Base-by-base conservation (phyloP, 2,113 vertebrate species). In the Pungitius pungitius region DNA sequence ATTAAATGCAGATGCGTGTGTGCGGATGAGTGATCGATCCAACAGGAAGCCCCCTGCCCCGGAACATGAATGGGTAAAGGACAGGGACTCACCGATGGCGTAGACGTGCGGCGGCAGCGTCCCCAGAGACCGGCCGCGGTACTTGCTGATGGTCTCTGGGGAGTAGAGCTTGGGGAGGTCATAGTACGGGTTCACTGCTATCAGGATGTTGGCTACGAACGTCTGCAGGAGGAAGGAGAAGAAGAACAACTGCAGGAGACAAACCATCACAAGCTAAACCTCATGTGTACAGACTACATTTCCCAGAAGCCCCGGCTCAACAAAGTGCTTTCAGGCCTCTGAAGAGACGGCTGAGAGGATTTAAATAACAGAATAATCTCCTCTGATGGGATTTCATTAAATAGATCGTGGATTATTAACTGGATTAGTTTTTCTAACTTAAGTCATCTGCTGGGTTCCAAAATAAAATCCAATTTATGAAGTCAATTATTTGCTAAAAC, bases 121-220 rank as follows among this genome's bases (percentile, higher is more conserved):
- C 26, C 98, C 98, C 83, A 99, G 95, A 0, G 98, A 99, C 74
- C 92, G 94, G 22, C 98, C 98, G 55, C 91, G 95, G 90, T 99
- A 99, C 20, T 94, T 90, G 77, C 95, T 94, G 91, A 99, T 97
- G 87, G 93, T 90, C 2, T 97, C 95, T 6, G 94, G 91, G 8
- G 95, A 89, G 87, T 99, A 99, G 65, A 99, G 94, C 92, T 96
- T 96, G 12, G 96, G 97, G 83, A 99, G 93, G 91, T 99, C 98
- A 85, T 95, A 96, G 89, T 99, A 99, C 0, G 98, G 98, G 75
- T 99, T 99, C 85, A 99, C 95, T 26, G 98, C 98, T 66, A 99
- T 99, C 87, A 99, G 92, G 90, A 99, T 99, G 89, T 99, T 99
- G 87, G 98, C 98, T 49, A 99, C 98, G 58, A 95, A 99, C 0